Evolutionary conservation across 2,888 invertebrate species (phyloP).

Genomic region (Rhorus exstirpatorius): DNA sequence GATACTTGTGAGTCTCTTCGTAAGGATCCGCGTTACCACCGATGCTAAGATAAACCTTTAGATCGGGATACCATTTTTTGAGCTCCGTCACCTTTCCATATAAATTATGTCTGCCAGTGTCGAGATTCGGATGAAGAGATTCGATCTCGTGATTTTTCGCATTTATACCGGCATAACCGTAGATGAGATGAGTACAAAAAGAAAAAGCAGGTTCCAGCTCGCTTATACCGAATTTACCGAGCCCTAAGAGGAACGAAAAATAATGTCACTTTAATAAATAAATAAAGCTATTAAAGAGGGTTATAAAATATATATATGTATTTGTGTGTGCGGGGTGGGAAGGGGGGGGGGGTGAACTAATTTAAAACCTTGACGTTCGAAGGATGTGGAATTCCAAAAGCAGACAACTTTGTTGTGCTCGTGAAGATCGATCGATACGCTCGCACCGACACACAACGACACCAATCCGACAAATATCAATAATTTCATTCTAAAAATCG

Average conservation of each 20-base stretch:
- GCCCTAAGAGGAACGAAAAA: constrained; percentile 88
- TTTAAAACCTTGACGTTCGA: constrained; percentile 90
- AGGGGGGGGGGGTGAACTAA: too few relatives aligned
- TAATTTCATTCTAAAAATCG: constrained; percentile 76
- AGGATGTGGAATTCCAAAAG: constrained; percentile 91
- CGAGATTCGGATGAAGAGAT: constrained; percentile 91
- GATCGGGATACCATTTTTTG: constrained; percentile 90
- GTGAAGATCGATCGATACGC: constrained; percentile 84
- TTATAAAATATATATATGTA: too few relatives aligned
- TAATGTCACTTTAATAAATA: too few relatives aligned
- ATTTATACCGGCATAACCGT: constrained; percentile 92
- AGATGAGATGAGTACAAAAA: constrained; percentile 93
- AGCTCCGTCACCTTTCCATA: constrained; percentile 91
- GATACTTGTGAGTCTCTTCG: constrained; percentile 89
- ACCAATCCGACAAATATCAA: constrained; percentile 76
- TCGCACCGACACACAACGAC: constrained; percentile 81
- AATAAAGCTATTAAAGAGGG: too few relatives aligned
- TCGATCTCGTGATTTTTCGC: constrained; percentile 90
- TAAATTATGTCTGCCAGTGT: constrained; percentile 89
- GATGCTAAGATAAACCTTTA: constrained; percentile 91
- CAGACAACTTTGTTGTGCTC: constrained; percentile 90
- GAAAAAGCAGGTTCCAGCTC: constrained; percentile 92
- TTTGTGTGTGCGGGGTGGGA: too few relatives aligned
- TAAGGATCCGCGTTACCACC: constrained; percentile 92
- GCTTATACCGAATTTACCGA: constrained; percentile 91